Conservation (phyloP, 2,888 invertebrate species). For the Mythimna lalbum region DNA sequence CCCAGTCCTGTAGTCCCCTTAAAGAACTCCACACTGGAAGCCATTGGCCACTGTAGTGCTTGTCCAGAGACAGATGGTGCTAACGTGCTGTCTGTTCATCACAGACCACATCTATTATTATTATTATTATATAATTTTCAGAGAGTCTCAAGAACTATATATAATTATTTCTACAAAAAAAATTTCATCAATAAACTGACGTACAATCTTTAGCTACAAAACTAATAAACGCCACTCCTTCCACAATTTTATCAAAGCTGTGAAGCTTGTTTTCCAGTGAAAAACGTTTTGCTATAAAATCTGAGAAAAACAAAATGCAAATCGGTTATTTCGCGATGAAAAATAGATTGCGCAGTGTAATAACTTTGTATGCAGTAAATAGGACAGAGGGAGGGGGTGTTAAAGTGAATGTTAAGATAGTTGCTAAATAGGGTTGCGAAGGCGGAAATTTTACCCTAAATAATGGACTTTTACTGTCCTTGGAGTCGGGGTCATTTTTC, state of each 20-base stretch:
- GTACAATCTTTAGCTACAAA: slow-evolving; percentile 4
- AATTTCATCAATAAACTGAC: slow-evolving; percentile 12
- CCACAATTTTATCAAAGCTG: slow-evolving; percentile 33
- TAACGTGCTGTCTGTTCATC: too few relatives aligned
- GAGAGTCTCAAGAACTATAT: too few relatives aligned
- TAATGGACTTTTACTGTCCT: background rate
- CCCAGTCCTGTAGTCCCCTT: too few relatives aligned
- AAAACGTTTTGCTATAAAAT: slow-evolving; percentile 47
- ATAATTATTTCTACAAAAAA: background rate
- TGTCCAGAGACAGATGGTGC: too few relatives aligned
- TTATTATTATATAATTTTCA: too few relatives aligned
- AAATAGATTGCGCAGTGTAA: slow-evolving; percentile 63
- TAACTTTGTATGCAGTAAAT: slow-evolving; percentile 61
- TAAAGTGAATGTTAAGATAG: slow-evolving; percentile 63
- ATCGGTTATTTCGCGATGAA: slow-evolving; percentile 60
- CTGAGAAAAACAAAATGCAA: slow-evolving; percentile 60
- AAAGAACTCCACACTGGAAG: too few relatives aligned
- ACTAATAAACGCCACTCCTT: slow-evolving; percentile 43
- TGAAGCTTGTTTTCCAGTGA: slow-evolving; percentile 52
- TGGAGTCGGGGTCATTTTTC: background rate
- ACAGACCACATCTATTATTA: too few relatives aligned
- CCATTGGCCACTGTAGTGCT: too few relatives aligned
- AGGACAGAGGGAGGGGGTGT: slow-evolving; percentile 25
- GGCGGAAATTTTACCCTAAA: background rate
- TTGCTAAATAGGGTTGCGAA: slow-evolving; percentile 37